phyloP scores from a whole-genome alignment of 2,797 vertebrate species.

The Sebastes baramenuke region DNA sequence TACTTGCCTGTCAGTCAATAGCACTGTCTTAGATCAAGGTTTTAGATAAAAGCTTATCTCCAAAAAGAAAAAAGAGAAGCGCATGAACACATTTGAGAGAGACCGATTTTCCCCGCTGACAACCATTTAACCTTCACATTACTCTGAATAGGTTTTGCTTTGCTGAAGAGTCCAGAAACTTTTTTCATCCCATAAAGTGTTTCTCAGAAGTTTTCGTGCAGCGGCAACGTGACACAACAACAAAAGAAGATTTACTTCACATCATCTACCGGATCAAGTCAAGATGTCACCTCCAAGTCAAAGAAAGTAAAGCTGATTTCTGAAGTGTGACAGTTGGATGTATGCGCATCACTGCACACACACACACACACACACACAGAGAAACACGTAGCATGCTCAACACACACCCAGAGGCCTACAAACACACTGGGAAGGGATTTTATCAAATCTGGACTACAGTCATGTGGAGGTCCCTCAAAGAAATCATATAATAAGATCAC shows the following conservation, averaged over 20 bases:
- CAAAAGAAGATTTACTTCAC: constrained; percentile 48
- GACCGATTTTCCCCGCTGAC: background rate
- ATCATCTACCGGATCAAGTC: constrained; percentile 47
- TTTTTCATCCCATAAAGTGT: constrained; percentile 19
- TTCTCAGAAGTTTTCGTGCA: constrained; percentile 20
- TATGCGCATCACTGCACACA: background rate
- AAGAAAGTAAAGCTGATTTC: constrained; percentile 42
- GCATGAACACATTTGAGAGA: background rate
- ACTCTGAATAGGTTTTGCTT: constrained; percentile 2
- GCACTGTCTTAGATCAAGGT: constrained; percentile 12
- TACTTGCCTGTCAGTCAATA: constrained; percentile 9
- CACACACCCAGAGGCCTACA: constrained; percentile 1
- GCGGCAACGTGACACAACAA: constrained; percentile 31
- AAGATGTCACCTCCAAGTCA: constrained; percentile 35
- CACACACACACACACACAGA: no score
- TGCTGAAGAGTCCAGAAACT: constrained; percentile 14
- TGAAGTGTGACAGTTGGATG: constrained; percentile 26
- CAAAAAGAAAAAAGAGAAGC: background rate
- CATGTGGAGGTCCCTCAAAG: background rate
- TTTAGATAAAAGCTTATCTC: constrained; percentile 46
- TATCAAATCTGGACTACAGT: background rate
- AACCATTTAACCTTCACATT: constrained; percentile 28
- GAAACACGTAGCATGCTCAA: background rate
- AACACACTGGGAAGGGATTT: background rate
- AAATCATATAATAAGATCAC: background rate